Evolutionary conservation across 2,888 invertebrate species (phyloP), one percentile per base, ranked within the genome.

Genomic region (Conistra vaccinii): DNA sequence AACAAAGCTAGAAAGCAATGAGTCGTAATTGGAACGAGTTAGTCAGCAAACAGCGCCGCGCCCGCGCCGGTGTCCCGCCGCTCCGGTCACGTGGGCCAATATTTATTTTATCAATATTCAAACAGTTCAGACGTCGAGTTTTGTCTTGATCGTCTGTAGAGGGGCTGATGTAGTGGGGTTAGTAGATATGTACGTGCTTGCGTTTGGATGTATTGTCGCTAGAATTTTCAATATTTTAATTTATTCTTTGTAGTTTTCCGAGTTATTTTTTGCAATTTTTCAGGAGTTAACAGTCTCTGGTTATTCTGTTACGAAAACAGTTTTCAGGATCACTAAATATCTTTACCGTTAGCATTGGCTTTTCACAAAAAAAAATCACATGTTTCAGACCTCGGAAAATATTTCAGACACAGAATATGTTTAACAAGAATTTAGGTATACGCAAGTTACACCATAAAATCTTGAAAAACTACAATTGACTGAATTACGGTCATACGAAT

Each of bases 71-170:
- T 75, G 84, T 78, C 76, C 76, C 78, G 75, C 20, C 69, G 55
- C 85, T 69, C 75, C 84, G 87, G 93, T 94, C 94, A 94, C 94
- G 94, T 92, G 88, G 80, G 88, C 88, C 90, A 94, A 94, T 95
- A 94, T 95, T 95, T 95, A 94, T 94, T 94, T 93, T 94, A 94
- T 92, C 93, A 95, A 95, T 95, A 94, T 95, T 94, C 92, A 92
- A 92, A 89, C 93, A 92, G 89, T 94, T 91, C 88, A 89, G 89
- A 89, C 88, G 89, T 85, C 86, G 73, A 73, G 81, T 90, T 91
- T 89, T 89, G 87, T 89, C 89, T 89, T 85, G 76, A 78, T 84
- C 83, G 83, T 78, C 83, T 84, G 76, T 82, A 69, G 71, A 51
- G 29, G 71, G 61, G 35, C 39, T 75, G 60, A 69, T 77, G 63